Evolutionary conservation across 2,113 vertebrate species (phyloP), one percentile per base, ranked within the genome.

Genomic region (Cottus gobio): DNA sequence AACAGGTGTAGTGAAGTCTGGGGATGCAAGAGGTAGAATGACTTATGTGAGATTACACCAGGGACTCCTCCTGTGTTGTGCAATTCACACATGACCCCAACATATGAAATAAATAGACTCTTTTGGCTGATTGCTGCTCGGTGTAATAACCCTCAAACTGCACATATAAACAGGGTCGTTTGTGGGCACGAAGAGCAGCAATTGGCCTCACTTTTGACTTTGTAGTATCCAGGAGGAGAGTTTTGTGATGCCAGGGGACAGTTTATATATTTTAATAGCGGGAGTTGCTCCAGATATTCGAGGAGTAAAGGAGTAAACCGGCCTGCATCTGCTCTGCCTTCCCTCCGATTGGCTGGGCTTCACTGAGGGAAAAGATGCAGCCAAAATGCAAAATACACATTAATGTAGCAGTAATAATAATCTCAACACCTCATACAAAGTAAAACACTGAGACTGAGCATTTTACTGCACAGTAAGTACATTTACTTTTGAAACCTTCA

Each of bases 111-210:
- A 24, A 86, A 44, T 34, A 63, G 80, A 72, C 42, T 37, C 18
- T 44, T 34, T 30, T 1, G 34, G n/a, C 1, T 75, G 69, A 79
- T 89, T 90, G 75, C 88, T 10, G 30, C 71, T 61, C 22, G 79
- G 60, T 92, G 89, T 90, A 88, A 46, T 91, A 84, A 92, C 37
- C 65, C 58, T 76, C n/a, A 8, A 46, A 64, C 62, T 62, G 66
- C 22, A 64, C 50, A 16, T 62, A 10, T 6, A 7, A 44, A 48
- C 5, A 30, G 48, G 20, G 26, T 12, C 60, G 31, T 57, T 75
- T 54, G 20, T 44, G 44, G 28, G 34, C 61, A 24, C 48, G 62
- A 81, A 79, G 63, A 77, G 60, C 48, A 39, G 52, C 3, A 0
- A 76, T 83, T 82, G 31, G 42, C 22, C 67, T 62, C 31, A 57